Base-by-base conservation (phyloP, 1,140 invertebrate genomes). In the Conus betulinus region DNA sequence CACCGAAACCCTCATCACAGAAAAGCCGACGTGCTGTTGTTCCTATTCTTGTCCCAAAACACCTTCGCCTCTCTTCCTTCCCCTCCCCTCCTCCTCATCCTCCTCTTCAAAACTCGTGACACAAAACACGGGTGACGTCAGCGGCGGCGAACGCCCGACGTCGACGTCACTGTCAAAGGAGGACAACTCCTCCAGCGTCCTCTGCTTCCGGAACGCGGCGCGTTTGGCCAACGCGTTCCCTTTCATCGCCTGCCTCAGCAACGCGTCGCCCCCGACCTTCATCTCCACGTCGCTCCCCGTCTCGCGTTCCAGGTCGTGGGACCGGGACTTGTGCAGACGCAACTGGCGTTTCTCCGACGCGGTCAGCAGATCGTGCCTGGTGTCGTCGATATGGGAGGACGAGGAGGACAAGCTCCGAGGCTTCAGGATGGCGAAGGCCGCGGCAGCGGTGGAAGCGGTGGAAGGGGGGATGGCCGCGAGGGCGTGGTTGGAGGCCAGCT, bases 1-100 rank as follows among this genome's bases (percentile, higher is more conserved):
- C 15, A 11, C 15, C 15, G 15, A 60, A 60, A 15, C 53, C 11
- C 23, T 10, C 51, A 20, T 87, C 85, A 87, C 39, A 87, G 8
- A 87, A 55, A 78, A 23, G 51, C 71, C 13, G 74, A 17, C 6
- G 17, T 76, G 71, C 85, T 78, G 71, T 25, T 87, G 85, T 87
- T 87, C 52, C 85, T 52, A 25, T 87, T 87, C 17, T 57, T 87
- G 85, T 87, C 85, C 27, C 39, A 87, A 13, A 87, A 27, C 52
- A 85, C 15, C 20, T 27, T 71, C n/a, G n/a, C 25, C 60, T 23
- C 39, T 39, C 84, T n/a, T 55, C 67, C n/a, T 5, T 67, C 23
- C n/a, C 39, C 39, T n/a, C 84, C 17, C 11, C 55, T 23, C 53
- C 39, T 76, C 11, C 71, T 55, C 71, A n/a, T n/a, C 74, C 74